Evolutionary conservation across 2,888 invertebrate genomes (phyloP), one percentile per base, ranked within the genome.

Genomic region (Anodontia alba): DNA sequence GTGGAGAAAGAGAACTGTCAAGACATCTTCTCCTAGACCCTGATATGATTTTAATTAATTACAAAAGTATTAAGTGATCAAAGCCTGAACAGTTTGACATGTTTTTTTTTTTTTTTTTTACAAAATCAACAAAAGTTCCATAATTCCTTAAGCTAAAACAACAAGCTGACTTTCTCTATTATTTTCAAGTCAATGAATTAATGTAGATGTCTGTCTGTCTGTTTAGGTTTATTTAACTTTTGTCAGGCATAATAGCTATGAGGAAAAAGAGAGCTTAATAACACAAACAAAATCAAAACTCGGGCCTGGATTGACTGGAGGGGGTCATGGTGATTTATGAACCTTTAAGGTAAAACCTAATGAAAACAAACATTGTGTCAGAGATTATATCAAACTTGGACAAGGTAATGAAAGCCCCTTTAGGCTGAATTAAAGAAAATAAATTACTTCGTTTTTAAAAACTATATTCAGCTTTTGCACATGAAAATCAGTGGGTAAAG

Each of bases 151-250:
- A 57, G 29, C 29, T 26, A 57, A 26, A 67, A 51, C 42, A 74
- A 79, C 74, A 70, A 74, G n/a, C 43, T 17, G 26, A 29, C 43
- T 33, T 38, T 43, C 26, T 62, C 66, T 74, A 36, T 46, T 38
- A 36, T 70, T 46, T 75, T 20, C 20, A 38, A 31, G 33, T 33
- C 20, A 29, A 31, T 49, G 54, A 70, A 79, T 26, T 75, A 79
- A 79, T 79, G 75, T 66, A 67, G 49, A 38, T 79, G 79, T 79
- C 79, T 43, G 33, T 26, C 43, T 71, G n/a, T 67, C 49, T 31
- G 62, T 66, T 42, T 71, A 42, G 75, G 75, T 79, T 75, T 71
- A 46, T 62, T 26, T 78, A 67, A 54, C 69, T 42, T 51, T 54
- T 68, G 73, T 68, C 73, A 73, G 72, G 31, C 68, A 69, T 29